Evolutionary conservation across 1,140 invertebrate species (phyloP).

Genomic region (Brachystomella parvula): DNA sequence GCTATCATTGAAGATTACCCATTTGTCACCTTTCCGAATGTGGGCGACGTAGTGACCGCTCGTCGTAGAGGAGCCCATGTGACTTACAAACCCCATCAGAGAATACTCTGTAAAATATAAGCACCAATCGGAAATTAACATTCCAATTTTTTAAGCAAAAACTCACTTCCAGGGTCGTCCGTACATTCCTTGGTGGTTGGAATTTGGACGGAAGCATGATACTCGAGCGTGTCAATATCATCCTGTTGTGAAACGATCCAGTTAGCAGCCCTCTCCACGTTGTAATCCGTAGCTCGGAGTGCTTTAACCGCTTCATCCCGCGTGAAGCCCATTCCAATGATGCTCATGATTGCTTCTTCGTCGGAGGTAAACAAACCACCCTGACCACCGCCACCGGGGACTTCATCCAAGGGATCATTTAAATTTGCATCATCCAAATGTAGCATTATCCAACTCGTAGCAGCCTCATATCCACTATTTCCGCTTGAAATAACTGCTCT

Average conservation of each 20-base stretch:
- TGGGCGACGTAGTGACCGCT: slow-evolving; percentile 98
- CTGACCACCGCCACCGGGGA: slow-evolving; percentile 39
- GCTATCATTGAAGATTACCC: slow-evolving; percentile 98
- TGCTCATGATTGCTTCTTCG: slow-evolving; percentile 58
- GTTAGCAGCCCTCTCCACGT: slow-evolving; percentile 85
- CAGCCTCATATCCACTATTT: slow-evolving; percentile 73
- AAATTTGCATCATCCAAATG: slow-evolving; percentile 86
- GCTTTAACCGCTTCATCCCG: slow-evolving; percentile 70
- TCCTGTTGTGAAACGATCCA: slow-evolving; percentile 91
- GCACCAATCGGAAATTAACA: too few relatives aligned
- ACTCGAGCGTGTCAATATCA: slow-evolving; percentile 51
- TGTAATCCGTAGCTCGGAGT: slow-evolving; percentile 78
- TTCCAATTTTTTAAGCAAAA: too few relatives aligned
- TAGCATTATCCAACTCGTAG: slow-evolving; percentile 92
- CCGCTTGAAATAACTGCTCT: slow-evolving; percentile 77
- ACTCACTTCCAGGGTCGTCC: slow-evolving; percentile 60
- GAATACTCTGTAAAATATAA: slow-evolving; percentile 63
- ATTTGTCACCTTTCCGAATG: slow-evolving; percentile 72
- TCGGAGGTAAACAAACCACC: slow-evolving; percentile 51
- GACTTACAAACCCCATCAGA: slow-evolving; percentile 87
- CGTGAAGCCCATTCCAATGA: slow-evolving; percentile 85
- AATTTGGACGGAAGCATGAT: neutral
- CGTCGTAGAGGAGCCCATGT: slow-evolving; percentile 94
- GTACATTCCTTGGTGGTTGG: slow-evolving; percentile 43
- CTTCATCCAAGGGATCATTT: slow-evolving; percentile 64